These are phyloP conservation scores for Otolemur garnettii DNA, from an alignment of 2,113 vertebrate species.

Conservation along the genomic window DNA sequence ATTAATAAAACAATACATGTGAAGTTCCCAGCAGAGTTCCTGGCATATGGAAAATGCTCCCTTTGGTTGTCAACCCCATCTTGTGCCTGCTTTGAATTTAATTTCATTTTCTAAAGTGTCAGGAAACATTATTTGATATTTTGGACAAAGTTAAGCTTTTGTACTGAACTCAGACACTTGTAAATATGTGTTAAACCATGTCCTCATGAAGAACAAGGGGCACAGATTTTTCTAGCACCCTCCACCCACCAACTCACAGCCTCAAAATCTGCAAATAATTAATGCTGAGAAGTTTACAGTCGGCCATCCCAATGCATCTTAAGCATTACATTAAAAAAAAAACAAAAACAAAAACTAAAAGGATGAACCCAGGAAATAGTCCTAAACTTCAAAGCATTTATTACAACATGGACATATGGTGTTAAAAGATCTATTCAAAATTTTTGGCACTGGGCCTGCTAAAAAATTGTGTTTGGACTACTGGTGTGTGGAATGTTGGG, in stretches of 20 bases:
- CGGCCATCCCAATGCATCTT: slow-evolving; percentile 61
- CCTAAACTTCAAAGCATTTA: slow-evolving; percentile 68
- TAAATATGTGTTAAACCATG: slow-evolving; percentile 44
- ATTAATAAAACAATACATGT: background rate
- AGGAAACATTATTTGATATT: slow-evolving; percentile 52
- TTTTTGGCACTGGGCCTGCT: background rate
- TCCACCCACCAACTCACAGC: background rate
- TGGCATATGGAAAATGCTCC: background rate
- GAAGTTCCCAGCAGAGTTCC: background rate
- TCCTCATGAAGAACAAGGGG: slow-evolving; percentile 38
- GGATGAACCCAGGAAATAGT: slow-evolving; percentile 46
- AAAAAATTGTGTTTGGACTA: background rate
- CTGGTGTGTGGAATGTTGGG: background rate
- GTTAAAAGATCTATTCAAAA: slow-evolving; percentile 44
- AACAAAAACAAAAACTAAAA: background rate
- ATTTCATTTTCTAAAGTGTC: slow-evolving; percentile 60
- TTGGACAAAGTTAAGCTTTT: slow-evolving; percentile 59
- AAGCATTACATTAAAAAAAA: slow-evolving; percentile 63
- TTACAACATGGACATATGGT: slow-evolving; percentile 9
- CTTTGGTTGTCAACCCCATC: background rate
- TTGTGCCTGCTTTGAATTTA: slow-evolving; percentile 38
- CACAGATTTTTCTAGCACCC: background rate
- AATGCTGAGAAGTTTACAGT: slow-evolving; percentile 41
- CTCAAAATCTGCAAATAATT: slow-evolving; percentile 70
- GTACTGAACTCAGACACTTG: slow-evolving; percentile 23